Conservation (phyloP, 2,113 vertebrate genomes). For the Ciconia stormi region DNA sequence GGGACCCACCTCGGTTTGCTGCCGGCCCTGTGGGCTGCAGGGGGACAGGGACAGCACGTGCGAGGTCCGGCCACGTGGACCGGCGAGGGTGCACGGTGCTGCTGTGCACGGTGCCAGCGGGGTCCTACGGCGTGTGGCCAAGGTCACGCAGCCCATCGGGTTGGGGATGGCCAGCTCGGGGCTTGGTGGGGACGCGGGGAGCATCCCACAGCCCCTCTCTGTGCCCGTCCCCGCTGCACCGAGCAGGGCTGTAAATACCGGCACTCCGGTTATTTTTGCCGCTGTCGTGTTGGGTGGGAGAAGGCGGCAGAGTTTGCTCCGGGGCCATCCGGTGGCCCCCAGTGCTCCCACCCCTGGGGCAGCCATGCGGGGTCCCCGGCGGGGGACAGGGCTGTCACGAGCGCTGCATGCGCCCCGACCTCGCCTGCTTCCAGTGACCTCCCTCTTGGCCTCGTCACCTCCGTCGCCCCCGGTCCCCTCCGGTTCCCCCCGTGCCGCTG, state of each 20-base stretch:
- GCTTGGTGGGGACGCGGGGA: background rate
- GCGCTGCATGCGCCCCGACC: accelerated
- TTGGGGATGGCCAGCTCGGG: background rate
- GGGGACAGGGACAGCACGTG: background rate
- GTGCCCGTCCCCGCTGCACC: background rate
- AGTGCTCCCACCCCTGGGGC: background rate
- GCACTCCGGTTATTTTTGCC: accelerated
- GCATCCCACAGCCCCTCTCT: background rate
- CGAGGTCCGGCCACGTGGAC: accelerated
- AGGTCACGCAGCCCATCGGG: accelerated
- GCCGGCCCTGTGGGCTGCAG: background rate
- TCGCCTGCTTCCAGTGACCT: background rate
- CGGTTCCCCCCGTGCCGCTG: too few species aligned
- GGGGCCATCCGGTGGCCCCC: background rate
- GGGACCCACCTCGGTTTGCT: background rate
- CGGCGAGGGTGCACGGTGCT: background rate
- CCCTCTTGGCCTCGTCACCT: background rate
- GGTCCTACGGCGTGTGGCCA: background rate
- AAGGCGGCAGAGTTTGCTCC: background rate
- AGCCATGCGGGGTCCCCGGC: background rate
- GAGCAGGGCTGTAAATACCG: accelerated
- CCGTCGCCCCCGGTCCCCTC: background rate
- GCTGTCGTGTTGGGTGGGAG: background rate
- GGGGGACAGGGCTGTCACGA: background rate
- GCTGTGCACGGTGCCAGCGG: accelerated